Evolutionary conservation across 2,797 vertebrate genomes (phyloP), one percentile per base, ranked within the genome.

Genomic region (Gastrophryne carolinensis): DNA sequence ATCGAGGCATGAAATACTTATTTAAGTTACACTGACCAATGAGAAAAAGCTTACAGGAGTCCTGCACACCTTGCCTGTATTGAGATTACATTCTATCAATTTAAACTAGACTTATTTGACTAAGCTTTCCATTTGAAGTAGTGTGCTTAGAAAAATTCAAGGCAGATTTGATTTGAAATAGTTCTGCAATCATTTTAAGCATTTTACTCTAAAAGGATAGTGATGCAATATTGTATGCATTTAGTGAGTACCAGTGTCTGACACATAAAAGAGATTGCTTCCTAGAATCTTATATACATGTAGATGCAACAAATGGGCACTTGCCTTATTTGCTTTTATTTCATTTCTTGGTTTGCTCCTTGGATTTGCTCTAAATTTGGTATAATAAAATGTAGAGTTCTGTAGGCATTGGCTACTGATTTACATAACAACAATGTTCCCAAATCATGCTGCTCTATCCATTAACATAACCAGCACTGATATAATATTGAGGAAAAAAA

Each of bases 51-150:
- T 21, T 19, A 17, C 44, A 21, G 17, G n/a, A 19, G 17, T 47
- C 17, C 44, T 47, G 44, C 17, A 2, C 15, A 44, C 39, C n/a
- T 44, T n/a, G 39, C 39, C 17, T 3, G 44, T n/a, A 39, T 39
- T 17, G 29, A 15, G 23, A 53, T 35, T 67, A 37, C 32, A 67
- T 24, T 53, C 47, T 37, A 67, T 67, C 32, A 67, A 67, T 32
- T 67, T 67, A 35, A 67, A 67, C 32, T 53, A 53, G 50, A 34
- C 29, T 53, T 52, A 67, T 52, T 53, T 67, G 64, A 37, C 47
- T 21, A 67, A 34, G 26, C 47, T 32, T 67, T 66, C 47, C 49
- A 21, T 37, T 50, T 67, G 30, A 67, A 67, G 64, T 21, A 67
- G 27, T 49, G 24, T 49, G 34, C 47, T 67, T 67, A 37, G 23